Evolutionary conservation across 2,113 vertebrate species (phyloP).

Genomic region (Chrysemys picta): DNA sequence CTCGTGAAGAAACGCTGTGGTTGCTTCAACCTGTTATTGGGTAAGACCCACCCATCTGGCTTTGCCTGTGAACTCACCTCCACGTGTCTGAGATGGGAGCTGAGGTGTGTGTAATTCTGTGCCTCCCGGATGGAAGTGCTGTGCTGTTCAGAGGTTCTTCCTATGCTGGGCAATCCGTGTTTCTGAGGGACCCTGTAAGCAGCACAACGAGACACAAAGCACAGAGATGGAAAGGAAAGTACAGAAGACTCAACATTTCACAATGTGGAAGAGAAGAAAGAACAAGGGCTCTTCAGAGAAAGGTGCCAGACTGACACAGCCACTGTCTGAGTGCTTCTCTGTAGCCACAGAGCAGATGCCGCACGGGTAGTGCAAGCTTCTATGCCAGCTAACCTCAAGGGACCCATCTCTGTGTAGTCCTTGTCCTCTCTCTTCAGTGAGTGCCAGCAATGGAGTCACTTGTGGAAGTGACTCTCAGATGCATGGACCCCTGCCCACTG

Average conservation of each 20-base stretch:
- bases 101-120: rapidly evolving
- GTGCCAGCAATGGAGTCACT: background rate
- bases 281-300: rapidly evolving
- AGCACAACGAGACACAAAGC: rapidly evolving
- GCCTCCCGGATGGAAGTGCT: background rate
- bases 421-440: background rate
- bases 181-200: background rate
- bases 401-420: constrained; percentile 3
- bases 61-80: background rate
- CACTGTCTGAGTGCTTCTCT: rapidly evolving
- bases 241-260: background rate
- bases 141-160: background rate
- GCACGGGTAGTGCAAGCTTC: rapidly evolving
- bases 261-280: background rate
- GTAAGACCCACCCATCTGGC: background rate
- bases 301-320: constrained; percentile 31
- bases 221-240: background rate
- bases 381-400: constrained; percentile 36
- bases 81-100: rapidly evolving
- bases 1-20: background rate
- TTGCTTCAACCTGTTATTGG: background rate
- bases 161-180: background rate
- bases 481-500: constrained; percentile 7
- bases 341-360: background rate
- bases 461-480: background rate